A percentile compares a stretch with the other conserved stretches of the same genome.
These are phyloP conservation scores for Alectoris magna DNA, from an alignment of 2,797 vertebrate genomes.

Conservation along the genomic window DNA sequence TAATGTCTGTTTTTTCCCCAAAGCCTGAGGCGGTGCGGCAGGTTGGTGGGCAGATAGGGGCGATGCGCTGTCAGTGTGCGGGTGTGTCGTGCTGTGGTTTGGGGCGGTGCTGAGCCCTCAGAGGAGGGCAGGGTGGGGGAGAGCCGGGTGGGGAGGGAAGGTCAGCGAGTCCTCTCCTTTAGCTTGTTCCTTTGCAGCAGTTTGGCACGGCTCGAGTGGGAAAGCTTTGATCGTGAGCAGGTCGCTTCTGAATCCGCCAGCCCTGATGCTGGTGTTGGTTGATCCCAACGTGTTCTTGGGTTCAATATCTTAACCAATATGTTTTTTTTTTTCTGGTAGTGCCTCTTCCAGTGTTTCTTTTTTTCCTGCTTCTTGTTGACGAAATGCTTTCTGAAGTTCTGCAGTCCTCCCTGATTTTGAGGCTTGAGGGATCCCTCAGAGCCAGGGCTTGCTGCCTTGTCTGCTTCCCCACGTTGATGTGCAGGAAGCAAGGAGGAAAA, in stretches of 20 bases:
- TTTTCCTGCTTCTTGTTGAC: background rate
- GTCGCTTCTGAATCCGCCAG: background rate
- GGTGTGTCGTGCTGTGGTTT: background rate
- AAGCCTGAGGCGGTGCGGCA: background rate
- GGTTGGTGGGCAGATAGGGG: background rate
- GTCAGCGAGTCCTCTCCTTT: background rate
- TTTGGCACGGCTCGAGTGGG: background rate
- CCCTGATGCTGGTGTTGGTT: background rate
- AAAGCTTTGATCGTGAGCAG: fast-evolving
- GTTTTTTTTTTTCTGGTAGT: background rate
- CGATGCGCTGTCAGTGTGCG: fast-evolving
- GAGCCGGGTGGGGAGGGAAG: background rate
- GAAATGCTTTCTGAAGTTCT: background rate
- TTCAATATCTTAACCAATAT: fast-evolving
- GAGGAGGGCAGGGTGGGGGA: background rate
- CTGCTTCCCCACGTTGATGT: background rate
- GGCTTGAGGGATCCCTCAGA: background rate
- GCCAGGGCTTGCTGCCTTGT: background rate
- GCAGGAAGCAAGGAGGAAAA: background rate
- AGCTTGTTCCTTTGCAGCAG: background rate
- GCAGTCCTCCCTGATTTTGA: background rate
- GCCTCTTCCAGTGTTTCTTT: background rate
- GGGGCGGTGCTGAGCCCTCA: background rate
- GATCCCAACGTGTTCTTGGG: fast-evolving
- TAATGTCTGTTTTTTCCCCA: background rate